Base-by-base conservation (phyloP, 2,113 vertebrate species). In the Galbula dea region DNA sequence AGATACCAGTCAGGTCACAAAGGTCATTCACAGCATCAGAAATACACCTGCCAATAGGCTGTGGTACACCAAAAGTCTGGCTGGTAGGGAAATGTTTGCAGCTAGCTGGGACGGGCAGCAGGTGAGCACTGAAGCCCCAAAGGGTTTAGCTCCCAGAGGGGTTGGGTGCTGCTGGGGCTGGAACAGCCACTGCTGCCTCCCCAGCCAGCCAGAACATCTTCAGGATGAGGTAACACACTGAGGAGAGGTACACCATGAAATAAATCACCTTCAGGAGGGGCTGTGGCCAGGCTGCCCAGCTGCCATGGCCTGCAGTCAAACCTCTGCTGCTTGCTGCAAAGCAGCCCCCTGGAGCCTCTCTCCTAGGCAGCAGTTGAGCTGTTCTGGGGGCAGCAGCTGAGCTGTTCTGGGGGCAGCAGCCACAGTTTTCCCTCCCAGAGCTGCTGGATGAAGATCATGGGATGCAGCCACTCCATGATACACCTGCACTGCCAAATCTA, bases 41-140 rank as follows among this genome's bases (percentile, higher is more conserved):
- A 52, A 43, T 0, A 1, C 76, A 24, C 4, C 34, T 9, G 21
- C 14, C 16, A 66, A n/a, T 23, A 0, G 9, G 0, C 15, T 5
- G 5, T 2, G 10, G 11, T 4, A 58, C 39, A 58, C 45, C 85
- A 63, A 22, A 11, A 79, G 39, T 39, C 18, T 51, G 15, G 4
- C 4, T 23, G 12, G 15, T 20, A 29, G 12, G 32, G 37, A 67
- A 67, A 36, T 15, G 7, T 12, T 32, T 36, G 27, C 65, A 24
- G 11, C 41, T 15, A 43, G 41, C 41, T 43, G 11, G 11, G 41
- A 43, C 41, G 15, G 41, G 41, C 41, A 43, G n/a, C n/a, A n/a
- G n/a, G n/a, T n/a, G n/a, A n/a, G n/a, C n/a, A n/a, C n/a, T n/a
- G n/a, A n/a, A n/a, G n/a, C n/a, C n/a, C n/a, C n/a, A n/a, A 21